Percentiles rank a stretch among this genome's conserved stretches.
phyloP scores from a whole-genome alignment of 2,888 invertebrate genomes.

The Blastobasis adustella region DNA sequence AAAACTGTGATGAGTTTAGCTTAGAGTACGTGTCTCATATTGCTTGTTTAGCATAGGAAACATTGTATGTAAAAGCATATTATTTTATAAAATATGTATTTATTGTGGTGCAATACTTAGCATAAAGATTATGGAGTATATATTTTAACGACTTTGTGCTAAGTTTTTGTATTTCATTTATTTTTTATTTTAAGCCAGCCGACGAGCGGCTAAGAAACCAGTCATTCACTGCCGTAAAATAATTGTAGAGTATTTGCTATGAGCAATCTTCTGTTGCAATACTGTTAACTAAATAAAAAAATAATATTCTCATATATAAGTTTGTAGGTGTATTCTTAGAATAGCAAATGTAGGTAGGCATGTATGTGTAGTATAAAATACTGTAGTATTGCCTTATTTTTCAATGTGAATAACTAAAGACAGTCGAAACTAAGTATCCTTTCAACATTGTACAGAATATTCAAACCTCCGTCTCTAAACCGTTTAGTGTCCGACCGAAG shows the following conservation, averaged over 20 bases:
- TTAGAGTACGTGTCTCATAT: background rate
- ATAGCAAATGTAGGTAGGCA: background rate
- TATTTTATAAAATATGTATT: slow-evolving; percentile 9
- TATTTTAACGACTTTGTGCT: slow-evolving; percentile 31
- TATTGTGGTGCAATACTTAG: slow-evolving; percentile 46
- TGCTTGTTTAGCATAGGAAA: slow-evolving; percentile 2
- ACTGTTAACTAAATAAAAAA: slow-evolving; percentile 33
- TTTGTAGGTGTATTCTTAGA: slow-evolving; percentile 16
- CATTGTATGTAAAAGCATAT: background rate
- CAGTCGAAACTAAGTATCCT: too few species aligned
- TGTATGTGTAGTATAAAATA: background rate
- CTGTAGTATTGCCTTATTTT: background rate
- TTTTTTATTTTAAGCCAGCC: slow-evolving; percentile 22
- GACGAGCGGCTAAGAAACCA: slow-evolving; percentile 44
- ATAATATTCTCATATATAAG: slow-evolving; percentile 40
- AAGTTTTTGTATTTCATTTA: slow-evolving; percentile 22
- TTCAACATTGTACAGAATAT: too few species aligned
- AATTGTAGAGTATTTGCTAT: slow-evolving; percentile 38
- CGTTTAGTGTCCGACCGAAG: too few species aligned
- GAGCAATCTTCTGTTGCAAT: slow-evolving; percentile 54
- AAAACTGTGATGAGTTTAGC: too few species aligned
- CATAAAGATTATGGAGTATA: slow-evolving; percentile 28
- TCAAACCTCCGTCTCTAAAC: too few species aligned
- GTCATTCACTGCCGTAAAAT: slow-evolving; percentile 61
- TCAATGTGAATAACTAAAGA: too few species aligned